Percentiles rank a stretch among this genome's conserved stretches.
These are phyloP conservation scores for Balaeniceps rex DNA, from an alignment of 2,113 vertebrate species.

Conservation along the genomic window DNA sequence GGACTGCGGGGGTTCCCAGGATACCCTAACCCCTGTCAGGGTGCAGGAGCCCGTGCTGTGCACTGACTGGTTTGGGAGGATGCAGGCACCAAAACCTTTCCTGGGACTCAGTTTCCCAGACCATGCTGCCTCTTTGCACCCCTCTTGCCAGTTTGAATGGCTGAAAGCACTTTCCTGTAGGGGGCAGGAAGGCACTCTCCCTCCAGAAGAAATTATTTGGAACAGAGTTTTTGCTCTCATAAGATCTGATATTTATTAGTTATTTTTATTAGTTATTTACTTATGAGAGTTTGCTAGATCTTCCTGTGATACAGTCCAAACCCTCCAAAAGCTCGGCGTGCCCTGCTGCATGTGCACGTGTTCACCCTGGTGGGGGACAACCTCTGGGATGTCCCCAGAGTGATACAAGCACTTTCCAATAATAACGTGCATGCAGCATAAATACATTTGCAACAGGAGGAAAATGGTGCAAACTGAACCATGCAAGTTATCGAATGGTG, in stretches of 20 bases:
- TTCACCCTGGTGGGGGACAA: accelerated
- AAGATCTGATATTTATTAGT: not conserved
- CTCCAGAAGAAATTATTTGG: not conserved
- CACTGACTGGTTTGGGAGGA: not conserved
- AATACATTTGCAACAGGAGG: not conserved
- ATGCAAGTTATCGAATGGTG: not conserved
- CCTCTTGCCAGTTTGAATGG: not conserved
- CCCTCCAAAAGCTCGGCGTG: not conserved
- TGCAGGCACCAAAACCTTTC: not conserved
- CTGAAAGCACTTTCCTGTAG: not conserved
- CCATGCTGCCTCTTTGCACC: not conserved
- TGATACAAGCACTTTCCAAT: not conserved
- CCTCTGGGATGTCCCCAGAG: not conserved
- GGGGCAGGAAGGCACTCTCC: not conserved
- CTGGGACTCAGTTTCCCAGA: not conserved
- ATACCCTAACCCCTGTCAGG: too few relatives aligned
- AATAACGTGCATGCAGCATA: not conserved
- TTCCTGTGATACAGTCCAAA: not conserved
- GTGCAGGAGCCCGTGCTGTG: not conserved
- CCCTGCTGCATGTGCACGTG: accelerated
- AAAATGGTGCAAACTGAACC: not conserved
- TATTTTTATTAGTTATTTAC: not conserved
- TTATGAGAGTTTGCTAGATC: not conserved
- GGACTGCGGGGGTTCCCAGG: not conserved
- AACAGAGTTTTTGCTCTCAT: not conserved